Percentiles rank a stretch among this genome's conserved stretches.
Evolutionary conservation across 2,888 invertebrate genomes (phyloP).

Genomic region (Dexiosoma caninum): DNA sequence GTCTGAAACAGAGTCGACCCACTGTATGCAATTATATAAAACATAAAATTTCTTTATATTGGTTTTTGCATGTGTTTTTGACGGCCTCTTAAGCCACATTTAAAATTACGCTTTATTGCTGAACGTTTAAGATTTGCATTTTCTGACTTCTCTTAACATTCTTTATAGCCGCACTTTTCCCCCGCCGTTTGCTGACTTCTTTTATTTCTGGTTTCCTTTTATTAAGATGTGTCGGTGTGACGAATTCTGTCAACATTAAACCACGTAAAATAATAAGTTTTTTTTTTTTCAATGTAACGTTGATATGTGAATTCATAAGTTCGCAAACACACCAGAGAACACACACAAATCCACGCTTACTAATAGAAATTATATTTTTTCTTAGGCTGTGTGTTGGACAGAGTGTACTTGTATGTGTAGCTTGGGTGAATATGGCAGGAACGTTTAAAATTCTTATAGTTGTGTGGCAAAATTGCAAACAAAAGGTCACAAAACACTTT

Average conservation of each 20-base stretch:
- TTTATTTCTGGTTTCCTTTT: neutral
- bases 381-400: neutral
- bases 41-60: no score
- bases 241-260: slow-evolving; percentile 18
- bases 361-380: neutral
- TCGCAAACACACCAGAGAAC: neutral
- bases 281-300: slow-evolving; percentile 15
- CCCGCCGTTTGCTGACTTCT: neutral
- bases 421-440: neutral
- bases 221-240: neutral
- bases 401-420: neutral
- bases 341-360: neutral
- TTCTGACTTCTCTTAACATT: neutral
- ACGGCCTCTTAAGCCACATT: slow-evolving; percentile 56
- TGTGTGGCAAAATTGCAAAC: neutral
- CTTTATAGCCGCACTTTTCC: neutral
- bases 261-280: slow-evolving; percentile 45
- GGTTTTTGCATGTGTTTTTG: slow-evolving; percentile 36
- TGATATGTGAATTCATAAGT: neutral
- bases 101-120: slow-evolving; percentile 54
- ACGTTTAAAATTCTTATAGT: slow-evolving; percentile 1
- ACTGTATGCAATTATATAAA: neutral
- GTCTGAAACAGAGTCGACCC: no score
- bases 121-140: slow-evolving; percentile 56
- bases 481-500: neutral